Evolutionary conservation across 2,888 invertebrate genomes (phyloP).

Genomic region (Scaptomyza flava): DNA sequence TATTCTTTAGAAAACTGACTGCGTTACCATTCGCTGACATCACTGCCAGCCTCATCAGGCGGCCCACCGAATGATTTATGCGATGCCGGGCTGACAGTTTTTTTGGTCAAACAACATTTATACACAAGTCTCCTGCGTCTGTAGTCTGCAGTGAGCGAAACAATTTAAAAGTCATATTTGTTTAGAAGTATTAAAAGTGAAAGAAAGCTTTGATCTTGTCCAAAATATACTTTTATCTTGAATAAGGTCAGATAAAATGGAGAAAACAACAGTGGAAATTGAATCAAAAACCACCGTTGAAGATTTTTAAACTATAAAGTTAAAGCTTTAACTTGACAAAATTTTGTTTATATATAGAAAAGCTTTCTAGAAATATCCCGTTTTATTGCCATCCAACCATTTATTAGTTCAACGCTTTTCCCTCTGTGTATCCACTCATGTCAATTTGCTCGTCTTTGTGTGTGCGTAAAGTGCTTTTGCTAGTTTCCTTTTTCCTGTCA

Average conservation of each 20-base stretch:
- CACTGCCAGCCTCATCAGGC: constrained; percentile 34
- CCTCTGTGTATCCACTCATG: too few species aligned
- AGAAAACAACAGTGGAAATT: too few species aligned
- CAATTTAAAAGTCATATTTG: not conserved
- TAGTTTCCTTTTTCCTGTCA: constrained; percentile 59
- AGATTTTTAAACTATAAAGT: too few species aligned
- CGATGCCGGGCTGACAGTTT: constrained; percentile 56
- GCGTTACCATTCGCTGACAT: constrained; percentile 53
- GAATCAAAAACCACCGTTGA: too few species aligned
- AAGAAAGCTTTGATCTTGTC: too few species aligned
- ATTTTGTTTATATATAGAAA: too few species aligned
- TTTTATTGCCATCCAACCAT: not conserved
- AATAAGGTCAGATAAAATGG: too few species aligned
- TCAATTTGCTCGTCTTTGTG: constrained; percentile 4
- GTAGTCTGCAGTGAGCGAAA: not conserved
- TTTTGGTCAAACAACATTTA: constrained; percentile 42
- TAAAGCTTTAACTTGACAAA: too few species aligned
- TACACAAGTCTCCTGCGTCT: constrained; percentile 4
- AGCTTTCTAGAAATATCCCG: not conserved
- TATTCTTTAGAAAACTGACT: constrained; percentile 75
- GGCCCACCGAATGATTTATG: constrained; percentile 68
- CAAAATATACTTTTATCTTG: too few species aligned
- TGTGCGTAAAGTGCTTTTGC: constrained; percentile 53
- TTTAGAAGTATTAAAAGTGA: too few species aligned
- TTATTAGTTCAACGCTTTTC: not conserved